A percentile compares a stretch with the other conserved stretches of the same genome.
Evolutionary conservation across 1,140 invertebrate genomes (phyloP).

Genomic region (Bombus affinis): DNA sequence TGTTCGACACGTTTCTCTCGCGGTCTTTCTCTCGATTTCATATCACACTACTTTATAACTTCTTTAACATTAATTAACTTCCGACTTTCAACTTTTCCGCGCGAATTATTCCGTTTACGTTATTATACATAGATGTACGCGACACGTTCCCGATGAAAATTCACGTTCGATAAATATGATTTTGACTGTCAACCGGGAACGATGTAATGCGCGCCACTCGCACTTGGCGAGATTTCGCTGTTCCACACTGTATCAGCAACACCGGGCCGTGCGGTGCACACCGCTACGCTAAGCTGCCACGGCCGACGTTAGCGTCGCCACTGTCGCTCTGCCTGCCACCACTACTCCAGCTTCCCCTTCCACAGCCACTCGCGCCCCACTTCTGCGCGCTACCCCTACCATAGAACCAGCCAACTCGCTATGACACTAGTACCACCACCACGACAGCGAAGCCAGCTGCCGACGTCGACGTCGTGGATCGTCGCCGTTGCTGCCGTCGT

Average conservation of each 20-base stretch:
- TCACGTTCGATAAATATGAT: conserved; percentile 37
- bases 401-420: not conserved
- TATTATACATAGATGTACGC: not conserved
- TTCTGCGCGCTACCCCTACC: not conserved
- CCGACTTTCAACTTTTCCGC: conserved; percentile 28
- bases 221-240: conserved; percentile 63
- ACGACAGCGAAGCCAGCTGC: not conserved
- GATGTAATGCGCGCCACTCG: conserved; percentile 64
- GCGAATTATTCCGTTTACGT: not conserved
- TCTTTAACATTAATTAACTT: not conserved
- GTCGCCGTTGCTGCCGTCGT: conserved; percentile 10
- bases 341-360: conserved; percentile 3
- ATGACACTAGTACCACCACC: conserved; percentile 25
- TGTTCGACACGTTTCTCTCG: not conserved
- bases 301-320: conserved; percentile 59
- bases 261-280: conserved; percentile 57
- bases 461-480: conserved; percentile 38
- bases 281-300: conserved; percentile 56
- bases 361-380: conserved; percentile 11
- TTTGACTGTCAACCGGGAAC: conserved; percentile 25
- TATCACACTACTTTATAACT: not conserved
- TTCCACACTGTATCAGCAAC: conserved; percentile 61
- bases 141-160: not conserved
- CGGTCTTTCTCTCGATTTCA: not conserved
- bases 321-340: conserved; percentile 48